Percentiles rank a stretch among this genome's conserved stretches.
Evolutionary conservation across 2,888 invertebrate genomes (phyloP).

Genomic region (Agrochola lota): DNA sequence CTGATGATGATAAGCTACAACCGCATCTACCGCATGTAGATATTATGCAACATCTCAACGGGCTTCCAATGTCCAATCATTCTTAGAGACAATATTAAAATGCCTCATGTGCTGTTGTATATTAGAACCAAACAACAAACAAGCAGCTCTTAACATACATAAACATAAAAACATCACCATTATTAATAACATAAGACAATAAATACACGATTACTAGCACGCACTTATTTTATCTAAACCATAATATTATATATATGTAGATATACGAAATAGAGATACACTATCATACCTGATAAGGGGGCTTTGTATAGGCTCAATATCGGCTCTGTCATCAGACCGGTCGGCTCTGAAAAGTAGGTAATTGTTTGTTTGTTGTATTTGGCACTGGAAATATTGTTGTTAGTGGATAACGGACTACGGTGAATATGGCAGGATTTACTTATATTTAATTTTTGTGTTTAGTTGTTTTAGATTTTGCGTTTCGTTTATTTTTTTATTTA

Average conservation of each 20-base stretch:
- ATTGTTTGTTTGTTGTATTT: constrained; percentile 66
- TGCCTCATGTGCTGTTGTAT: rapidly evolving
- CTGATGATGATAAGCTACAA: neutral
- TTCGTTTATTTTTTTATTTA: neutral
- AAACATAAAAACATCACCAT: neutral
- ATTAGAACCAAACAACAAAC: neutral
- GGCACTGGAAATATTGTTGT: constrained; percentile 32
- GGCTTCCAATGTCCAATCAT: neutral
- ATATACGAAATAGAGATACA: constrained; percentile 26
- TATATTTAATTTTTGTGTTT: neutral
- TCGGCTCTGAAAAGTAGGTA: constrained; percentile 83
- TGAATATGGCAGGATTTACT: constrained; percentile 2
- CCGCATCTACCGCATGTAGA: neutral
- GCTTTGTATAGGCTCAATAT: constrained; percentile 89
- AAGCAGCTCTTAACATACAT: neutral
- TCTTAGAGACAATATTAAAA: neutral
- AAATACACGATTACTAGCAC: constrained; percentile 26
- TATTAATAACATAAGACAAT: constrained; percentile 25
- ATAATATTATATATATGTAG: constrained; percentile 53
- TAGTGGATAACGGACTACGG: constrained; percentile 46
- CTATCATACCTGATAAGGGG: constrained; percentile 86
- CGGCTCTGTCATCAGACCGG: constrained; percentile 87
- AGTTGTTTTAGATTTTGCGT: neutral
- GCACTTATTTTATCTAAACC: constrained; percentile 44
- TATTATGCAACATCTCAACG: neutral